Conservation (phyloP, 2,888 invertebrate genomes). For the Willowsia nigromaculata region DNA sequence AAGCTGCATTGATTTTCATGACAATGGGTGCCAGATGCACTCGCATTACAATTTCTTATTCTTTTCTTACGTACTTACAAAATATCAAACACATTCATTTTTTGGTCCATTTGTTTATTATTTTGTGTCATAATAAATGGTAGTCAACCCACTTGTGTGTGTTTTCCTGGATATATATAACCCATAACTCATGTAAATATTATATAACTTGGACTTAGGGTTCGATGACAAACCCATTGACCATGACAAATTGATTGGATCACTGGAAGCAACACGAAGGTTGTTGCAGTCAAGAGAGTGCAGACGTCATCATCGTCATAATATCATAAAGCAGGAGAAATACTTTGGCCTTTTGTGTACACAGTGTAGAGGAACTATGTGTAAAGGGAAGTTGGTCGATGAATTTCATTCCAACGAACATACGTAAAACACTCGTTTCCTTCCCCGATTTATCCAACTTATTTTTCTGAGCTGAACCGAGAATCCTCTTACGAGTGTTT, state of each 20-base stretch:
- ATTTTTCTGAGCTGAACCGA: not conserved
- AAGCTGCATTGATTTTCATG: not conserved
- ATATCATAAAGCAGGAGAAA: not conserved
- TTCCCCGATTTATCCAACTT: not conserved
- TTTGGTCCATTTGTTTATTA: too few relatives aligned
- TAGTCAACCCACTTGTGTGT: too few relatives aligned
- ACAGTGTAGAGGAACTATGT: not conserved
- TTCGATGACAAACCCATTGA: slow-evolving; percentile 48
- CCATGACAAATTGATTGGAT: slow-evolving; percentile 56
- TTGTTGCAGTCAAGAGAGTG: not conserved
- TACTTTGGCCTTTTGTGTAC: not conserved
- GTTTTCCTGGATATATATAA: too few relatives aligned
- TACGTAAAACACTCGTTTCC: not conserved
- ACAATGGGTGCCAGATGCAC: not conserved
- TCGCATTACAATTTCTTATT: too few relatives aligned
- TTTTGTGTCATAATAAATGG: too few relatives aligned
- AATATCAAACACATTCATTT: too few relatives aligned
- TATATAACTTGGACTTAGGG: too few relatives aligned
- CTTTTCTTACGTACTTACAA: too few relatives aligned
- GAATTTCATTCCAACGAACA: not conserved
- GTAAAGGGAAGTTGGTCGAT: not conserved
- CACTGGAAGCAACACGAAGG: not conserved
- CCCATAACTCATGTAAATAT: too few relatives aligned
- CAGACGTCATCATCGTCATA: not conserved
- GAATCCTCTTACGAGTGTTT: not conserved